Evolutionary conservation across 2,113 vertebrate species (phyloP).

Genomic region (Hassar affinis): DNA sequence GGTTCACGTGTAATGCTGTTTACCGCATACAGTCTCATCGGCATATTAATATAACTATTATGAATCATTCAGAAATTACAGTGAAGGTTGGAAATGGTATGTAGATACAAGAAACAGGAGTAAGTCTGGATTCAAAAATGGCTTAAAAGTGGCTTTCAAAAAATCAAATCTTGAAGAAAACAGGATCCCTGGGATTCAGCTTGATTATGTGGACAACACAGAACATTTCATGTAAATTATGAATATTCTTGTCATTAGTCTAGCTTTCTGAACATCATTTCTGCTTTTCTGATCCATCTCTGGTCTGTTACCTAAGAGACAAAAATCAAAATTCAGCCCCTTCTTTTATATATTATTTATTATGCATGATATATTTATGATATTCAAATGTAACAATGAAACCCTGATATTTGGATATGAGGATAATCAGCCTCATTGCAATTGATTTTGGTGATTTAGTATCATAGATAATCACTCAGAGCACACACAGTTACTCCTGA

Average conservation of each 20-base stretch:
- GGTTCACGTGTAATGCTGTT: neutral
- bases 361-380: neutral
- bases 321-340: neutral
- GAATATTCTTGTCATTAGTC: neutral
- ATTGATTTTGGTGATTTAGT: neutral
- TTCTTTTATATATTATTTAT: neutral
- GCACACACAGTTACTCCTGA: neutral
- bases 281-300: slow-evolving; percentile 11
- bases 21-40: neutral
- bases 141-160: neutral
- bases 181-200: neutral
- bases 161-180: neutral
- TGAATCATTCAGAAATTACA: neutral
- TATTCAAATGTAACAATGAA: neutral
- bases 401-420: neutral
- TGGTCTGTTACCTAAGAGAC: neutral
- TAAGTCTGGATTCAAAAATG: neutral
- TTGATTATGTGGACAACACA: neutral
- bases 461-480: neutral
- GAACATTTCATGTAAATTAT: neutral
- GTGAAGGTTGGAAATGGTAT: neutral
- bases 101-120: neutral
- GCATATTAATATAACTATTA: neutral
- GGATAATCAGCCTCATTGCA: neutral
- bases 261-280: neutral